Conservation (phyloP, 2,888 invertebrate genomes). For the Meteorus cinctellus region DNA sequence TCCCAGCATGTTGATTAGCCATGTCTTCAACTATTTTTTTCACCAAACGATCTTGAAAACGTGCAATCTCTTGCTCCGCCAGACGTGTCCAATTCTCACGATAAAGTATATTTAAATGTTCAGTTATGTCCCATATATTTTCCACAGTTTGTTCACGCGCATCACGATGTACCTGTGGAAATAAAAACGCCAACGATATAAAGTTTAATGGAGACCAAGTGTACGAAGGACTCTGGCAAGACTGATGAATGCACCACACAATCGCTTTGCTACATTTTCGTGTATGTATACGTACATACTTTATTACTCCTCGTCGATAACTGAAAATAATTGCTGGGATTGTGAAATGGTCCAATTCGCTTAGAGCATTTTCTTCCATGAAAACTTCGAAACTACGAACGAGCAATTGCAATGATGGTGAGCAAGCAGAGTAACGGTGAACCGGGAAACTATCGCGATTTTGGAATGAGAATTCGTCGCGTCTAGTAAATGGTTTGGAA, state of each 20-base stretch:
- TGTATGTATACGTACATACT: constrained; percentile 16
- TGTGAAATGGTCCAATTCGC: constrained; percentile 39
- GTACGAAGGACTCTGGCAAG: not conserved
- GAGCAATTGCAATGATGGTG: constrained; percentile 28
- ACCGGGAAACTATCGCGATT: constrained; percentile 37
- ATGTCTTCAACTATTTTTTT: constrained; percentile 86
- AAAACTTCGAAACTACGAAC: constrained; percentile 37
- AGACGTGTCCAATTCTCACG: constrained; percentile 92
- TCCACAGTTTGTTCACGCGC: constrained; percentile 84
- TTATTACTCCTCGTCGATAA: constrained; percentile 31
- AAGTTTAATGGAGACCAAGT: too few relatives aligned
- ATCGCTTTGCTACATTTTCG: not conserved
- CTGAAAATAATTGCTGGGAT: constrained; percentile 43
- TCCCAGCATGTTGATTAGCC: constrained; percentile 75
- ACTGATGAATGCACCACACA: not conserved
- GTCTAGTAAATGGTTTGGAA: constrained; percentile 34
- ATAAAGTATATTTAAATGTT: constrained; percentile 89
- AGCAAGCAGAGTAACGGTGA: constrained; percentile 18
- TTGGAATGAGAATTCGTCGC: constrained; percentile 39
- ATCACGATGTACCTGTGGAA: constrained; percentile 74
- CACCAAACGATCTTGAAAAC: constrained; percentile 89
- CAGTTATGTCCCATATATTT: constrained; percentile 94
- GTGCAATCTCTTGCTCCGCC: constrained; percentile 84
- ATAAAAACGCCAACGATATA: not conserved
- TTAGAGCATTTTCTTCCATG: constrained; percentile 38